Base-by-base conservation (phyloP, 2,888 invertebrate genomes). In the Eupithecia subfuscata region DNA sequence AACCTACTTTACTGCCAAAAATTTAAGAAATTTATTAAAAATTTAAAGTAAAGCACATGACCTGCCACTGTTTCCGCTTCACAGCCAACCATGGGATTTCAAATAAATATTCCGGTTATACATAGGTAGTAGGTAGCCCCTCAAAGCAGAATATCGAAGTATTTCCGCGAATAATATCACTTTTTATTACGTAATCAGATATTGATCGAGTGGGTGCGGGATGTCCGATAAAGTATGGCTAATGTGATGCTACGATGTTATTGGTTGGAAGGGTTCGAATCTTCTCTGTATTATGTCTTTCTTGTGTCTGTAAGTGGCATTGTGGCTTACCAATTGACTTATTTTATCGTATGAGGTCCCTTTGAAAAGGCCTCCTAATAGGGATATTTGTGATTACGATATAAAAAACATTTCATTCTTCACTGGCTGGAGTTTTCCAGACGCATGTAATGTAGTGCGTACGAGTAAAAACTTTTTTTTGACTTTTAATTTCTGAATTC, bases 171-270 rank as follows among this genome's bases (percentile, higher is more conserved):
- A 70, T 37, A 70, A 71, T 71, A 73, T 73, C 18, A 69, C 64
- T 64, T 71, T 71, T 71, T 71, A 76, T 76, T 43, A 71, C 68
- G 64, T 60, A 70, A 76, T 73, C 73, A 76, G 72, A 70, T 72
- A 75, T 69, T 34, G 69, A 75, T 70, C 64, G 64, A 75, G 64
- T 69, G 71, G 70, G 67, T 68, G 75, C 63, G 75, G 68, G 3
- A 52, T 71, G 45, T 69, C 52, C 72, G 48, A 70, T 73, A 76
- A 70, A 34, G 69, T 37, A 70, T 72, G 64, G 40, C 48, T 71
- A 52, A 70, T 75, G 69, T 34, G 69, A 34, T 71, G 25, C 25
- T 30, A 65, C 63, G 69, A 52, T 72, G 56, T 60, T 70, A 70
- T 72, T 69, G 34, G 71, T 63, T 30, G 30, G 2, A 56, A 56